Percentiles rank a stretch among this genome's conserved stretches.
Conservation (phyloP, 2,888 invertebrate genomes). For the Hypomecis atomaria region DNA sequence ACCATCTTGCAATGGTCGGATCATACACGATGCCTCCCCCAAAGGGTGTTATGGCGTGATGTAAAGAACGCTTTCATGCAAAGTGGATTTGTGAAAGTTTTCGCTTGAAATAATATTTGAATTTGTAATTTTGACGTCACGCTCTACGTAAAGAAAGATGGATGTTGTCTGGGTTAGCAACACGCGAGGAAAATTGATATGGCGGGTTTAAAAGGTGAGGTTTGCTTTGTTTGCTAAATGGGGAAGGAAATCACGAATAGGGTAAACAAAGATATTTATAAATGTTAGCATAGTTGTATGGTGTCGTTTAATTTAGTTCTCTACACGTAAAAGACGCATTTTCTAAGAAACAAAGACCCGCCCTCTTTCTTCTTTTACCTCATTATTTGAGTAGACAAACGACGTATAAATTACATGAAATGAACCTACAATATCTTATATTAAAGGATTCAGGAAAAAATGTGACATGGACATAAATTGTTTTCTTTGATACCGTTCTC, state of each 20-base stretch:
- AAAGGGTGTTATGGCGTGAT: conserved; percentile 59
- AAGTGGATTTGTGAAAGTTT: conserved; percentile 75
- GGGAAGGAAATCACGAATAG: not conserved
- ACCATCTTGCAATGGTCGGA: conserved; percentile 16
- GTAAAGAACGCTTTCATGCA: conserved; percentile 74
- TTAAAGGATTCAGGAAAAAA: too few relatives aligned
- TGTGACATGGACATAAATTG: too few relatives aligned
- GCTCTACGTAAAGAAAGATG: conserved; percentile 61
- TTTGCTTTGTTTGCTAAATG: conserved; percentile 18
- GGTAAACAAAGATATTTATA: not conserved
- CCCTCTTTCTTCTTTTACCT: too few relatives aligned
- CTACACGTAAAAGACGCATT: too few relatives aligned
- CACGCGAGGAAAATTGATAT: conserved; percentile 50
- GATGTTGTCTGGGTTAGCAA: conserved; percentile 64
- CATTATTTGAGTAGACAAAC: too few relatives aligned
- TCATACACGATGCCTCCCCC: conserved; percentile 44
- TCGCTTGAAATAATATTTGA: conserved; percentile 77
- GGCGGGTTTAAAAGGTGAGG: conserved; percentile 34
- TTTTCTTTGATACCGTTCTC: too few relatives aligned
- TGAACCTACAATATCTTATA: too few relatives aligned
- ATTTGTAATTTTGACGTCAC: conserved; percentile 73
- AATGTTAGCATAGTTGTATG: not conserved
- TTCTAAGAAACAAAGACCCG: too few relatives aligned
- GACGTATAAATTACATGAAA: too few relatives aligned
- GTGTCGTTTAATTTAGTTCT: too few relatives aligned